Evolutionary conservation across 2,888 invertebrate genomes (phyloP).

Genomic region (Machimus atricapillus): DNA sequence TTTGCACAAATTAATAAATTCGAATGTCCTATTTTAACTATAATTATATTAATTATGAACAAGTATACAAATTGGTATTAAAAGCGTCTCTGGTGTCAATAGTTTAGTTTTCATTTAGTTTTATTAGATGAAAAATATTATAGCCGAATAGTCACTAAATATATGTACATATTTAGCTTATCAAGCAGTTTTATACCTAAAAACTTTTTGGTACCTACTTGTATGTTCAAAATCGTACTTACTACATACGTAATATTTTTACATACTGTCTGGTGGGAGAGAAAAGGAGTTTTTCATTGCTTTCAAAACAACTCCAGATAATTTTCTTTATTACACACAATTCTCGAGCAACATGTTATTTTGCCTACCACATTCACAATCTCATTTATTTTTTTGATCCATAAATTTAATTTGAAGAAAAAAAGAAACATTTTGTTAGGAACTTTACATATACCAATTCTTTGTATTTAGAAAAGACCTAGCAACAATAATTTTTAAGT

Average conservation of each 20-base stretch:
- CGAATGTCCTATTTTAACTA: not conserved
- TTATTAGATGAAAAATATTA: too few species aligned
- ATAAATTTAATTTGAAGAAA: not conserved
- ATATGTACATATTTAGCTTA: too few species aligned
- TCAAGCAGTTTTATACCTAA: too few species aligned
- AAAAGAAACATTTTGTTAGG: not conserved
- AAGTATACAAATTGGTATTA: not conserved
- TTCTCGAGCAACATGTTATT: not conserved
- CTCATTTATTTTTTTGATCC: not conserved
- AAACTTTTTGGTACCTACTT: too few species aligned
- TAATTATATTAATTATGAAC: too few species aligned
- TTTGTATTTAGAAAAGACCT: not conserved
- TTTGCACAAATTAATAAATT: not conserved
- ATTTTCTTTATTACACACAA: not conserved
- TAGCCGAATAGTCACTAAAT: too few species aligned
- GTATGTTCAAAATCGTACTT: too few species aligned
- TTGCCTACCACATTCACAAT: not conserved
- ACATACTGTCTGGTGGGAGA: not conserved
- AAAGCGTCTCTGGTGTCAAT: not conserved
- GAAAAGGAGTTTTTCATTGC: not conserved
- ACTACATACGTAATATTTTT: too few species aligned
- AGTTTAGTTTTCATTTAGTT: too few species aligned
- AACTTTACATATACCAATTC: not conserved
- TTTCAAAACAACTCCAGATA: not conserved
- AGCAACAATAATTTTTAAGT: not conserved